A percentile compares a stretch with the other conserved stretches of the same genome.
Conservation (phyloP, 2,797 vertebrate genomes). For the Takifugu rubripes region DNA sequence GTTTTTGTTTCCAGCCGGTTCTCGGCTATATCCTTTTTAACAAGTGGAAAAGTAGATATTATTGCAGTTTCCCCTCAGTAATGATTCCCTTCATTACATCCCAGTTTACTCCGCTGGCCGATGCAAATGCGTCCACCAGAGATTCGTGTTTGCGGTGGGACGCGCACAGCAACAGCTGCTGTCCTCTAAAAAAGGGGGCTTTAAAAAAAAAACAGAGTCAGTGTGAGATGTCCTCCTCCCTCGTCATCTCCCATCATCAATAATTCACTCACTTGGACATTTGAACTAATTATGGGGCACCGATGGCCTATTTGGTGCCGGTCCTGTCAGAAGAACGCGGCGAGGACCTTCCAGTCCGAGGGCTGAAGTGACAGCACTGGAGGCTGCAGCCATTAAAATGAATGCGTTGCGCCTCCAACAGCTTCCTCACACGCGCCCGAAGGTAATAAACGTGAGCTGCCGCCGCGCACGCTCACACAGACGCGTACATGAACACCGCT, state of each 20-base stretch:
- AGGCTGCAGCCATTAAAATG: slow-evolving; percentile 61
- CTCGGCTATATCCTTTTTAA: not conserved
- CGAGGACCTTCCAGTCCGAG: slow-evolving; percentile 47
- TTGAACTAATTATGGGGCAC: slow-evolving; percentile 79
- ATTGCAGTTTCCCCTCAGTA: slow-evolving; percentile 44
- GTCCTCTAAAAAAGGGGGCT: slow-evolving; percentile 58
- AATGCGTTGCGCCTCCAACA: slow-evolving; percentile 44
- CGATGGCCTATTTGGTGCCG: slow-evolving; percentile 74
- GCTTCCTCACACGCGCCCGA: slow-evolving; percentile 12
- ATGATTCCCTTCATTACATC: slow-evolving; percentile 49
- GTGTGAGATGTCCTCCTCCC: slow-evolving; percentile 63
- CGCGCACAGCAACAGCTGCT: slow-evolving; percentile 53
- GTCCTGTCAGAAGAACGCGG: slow-evolving; percentile 63
- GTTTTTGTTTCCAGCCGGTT: slow-evolving; percentile 31
- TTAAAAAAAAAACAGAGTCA: slow-evolving; percentile 25
- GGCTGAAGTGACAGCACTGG: slow-evolving; percentile 32
- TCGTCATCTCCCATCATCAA: slow-evolving; percentile 67
- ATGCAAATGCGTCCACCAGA: slow-evolving; percentile 55
- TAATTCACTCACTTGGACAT: slow-evolving; percentile 75
- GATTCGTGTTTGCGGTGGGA: slow-evolving; percentile 49
- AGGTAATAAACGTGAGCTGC: slow-evolving; percentile 23
- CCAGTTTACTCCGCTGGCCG: slow-evolving; percentile 39
- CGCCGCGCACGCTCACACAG: slow-evolving; percentile 27
- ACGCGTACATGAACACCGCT: slow-evolving; percentile 51
- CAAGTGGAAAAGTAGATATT: slow-evolving; percentile 48